phyloP scores from a whole-genome alignment of 1,140 invertebrate species.

The Aphelinus certus region DNA sequence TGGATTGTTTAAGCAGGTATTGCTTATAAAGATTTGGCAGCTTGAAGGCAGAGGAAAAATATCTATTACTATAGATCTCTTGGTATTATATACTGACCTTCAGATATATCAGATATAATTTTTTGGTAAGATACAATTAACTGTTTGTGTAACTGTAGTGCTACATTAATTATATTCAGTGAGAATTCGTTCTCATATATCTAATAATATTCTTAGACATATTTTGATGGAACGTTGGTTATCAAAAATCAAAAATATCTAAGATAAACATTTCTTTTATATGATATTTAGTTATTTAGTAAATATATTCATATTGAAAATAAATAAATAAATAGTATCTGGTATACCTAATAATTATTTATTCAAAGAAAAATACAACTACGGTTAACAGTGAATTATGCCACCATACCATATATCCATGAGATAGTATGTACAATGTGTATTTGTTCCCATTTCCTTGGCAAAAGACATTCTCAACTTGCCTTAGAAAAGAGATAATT shows the following conservation, averaged over 20 bases:
- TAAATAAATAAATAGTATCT: background rate
- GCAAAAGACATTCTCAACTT: slow-evolving; percentile 14
- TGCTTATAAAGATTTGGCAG: slow-evolving; percentile 65
- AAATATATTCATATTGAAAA: background rate
- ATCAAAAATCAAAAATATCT: too few relatives aligned
- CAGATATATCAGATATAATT: slow-evolving; percentile 64
- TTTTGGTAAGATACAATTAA: slow-evolving; percentile 65
- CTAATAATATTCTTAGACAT: too few relatives aligned
- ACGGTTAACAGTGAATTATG: slow-evolving; percentile 61
- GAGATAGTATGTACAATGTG: slow-evolving; percentile 60
- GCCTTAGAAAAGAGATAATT: slow-evolving; percentile 16
- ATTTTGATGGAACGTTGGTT: too few relatives aligned
- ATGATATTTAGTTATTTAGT: background rate
- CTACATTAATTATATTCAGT: slow-evolving; percentile 62
- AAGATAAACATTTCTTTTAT: too few relatives aligned
- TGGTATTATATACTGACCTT: slow-evolving; percentile 65
- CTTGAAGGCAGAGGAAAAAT: slow-evolving; percentile 68
- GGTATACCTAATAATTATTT: slow-evolving; percentile 56
- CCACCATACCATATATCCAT: slow-evolving; percentile 55
- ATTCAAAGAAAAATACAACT: slow-evolving; percentile 64
- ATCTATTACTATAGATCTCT: slow-evolving; percentile 65
- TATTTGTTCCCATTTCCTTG: slow-evolving; percentile 22
- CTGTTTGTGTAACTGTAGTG: slow-evolving; percentile 60
- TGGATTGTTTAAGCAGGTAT: slow-evolving; percentile 63
- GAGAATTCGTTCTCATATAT: slow-evolving; percentile 25